phyloP scores from a whole-genome alignment of 2,888 invertebrate species.

The Girardia tigrina region DNA sequence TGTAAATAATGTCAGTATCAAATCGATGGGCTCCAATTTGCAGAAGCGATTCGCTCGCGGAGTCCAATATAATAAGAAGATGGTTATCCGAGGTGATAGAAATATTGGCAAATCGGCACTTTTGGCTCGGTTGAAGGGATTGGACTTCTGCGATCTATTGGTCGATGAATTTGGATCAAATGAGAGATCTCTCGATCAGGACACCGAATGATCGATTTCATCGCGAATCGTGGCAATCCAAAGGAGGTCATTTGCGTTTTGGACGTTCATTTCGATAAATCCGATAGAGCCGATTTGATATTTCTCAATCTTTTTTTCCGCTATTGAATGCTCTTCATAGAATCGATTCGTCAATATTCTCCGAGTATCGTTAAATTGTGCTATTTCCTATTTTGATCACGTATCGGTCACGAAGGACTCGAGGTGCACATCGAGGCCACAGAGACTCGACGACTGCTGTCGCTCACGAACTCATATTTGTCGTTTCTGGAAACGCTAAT shows the following conservation, averaged over 20 bases:
- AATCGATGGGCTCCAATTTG: conserved; percentile 54
- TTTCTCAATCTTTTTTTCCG: background rate
- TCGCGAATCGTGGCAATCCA: background rate
- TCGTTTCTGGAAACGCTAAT: background rate
- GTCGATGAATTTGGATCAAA: too few species aligned
- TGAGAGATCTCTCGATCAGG: too few species aligned
- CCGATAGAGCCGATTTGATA: background rate
- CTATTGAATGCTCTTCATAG: background rate
- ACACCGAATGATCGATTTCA: background rate
- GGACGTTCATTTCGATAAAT: background rate
- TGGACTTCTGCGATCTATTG: too few species aligned
- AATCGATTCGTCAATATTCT: background rate
- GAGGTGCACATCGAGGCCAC: background rate
- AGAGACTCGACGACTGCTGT: background rate
- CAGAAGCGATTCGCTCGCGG: conserved; percentile 85
- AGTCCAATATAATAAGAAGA: conserved; percentile 94
- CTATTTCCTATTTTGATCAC: background rate
- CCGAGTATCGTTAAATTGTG: background rate
- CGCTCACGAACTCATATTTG: background rate
- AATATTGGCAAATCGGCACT: conserved; percentile 87
- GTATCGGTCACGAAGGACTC: background rate
- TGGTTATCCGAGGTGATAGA: conserved; percentile 80
- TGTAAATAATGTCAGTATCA: conserved; percentile 27
- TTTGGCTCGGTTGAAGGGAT: conserved; percentile 74
- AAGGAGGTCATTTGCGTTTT: conserved; percentile 4